Evolutionary conservation across 2,113 vertebrate species (phyloP).

Genomic region (Phoenicopterus ruber): DNA sequence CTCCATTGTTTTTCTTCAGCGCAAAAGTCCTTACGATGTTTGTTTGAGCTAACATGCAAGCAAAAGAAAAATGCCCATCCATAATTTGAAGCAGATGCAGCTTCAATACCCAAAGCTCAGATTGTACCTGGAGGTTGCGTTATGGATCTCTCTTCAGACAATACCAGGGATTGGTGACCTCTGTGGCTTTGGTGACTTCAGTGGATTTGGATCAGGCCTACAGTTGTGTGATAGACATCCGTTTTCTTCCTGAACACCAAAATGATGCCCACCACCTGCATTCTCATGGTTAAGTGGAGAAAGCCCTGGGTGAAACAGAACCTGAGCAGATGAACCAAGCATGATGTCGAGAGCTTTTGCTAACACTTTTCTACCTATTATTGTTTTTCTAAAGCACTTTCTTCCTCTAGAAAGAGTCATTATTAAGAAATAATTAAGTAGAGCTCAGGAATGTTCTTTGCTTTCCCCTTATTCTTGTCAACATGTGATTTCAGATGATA

Average conservation of each 20-base stretch:
- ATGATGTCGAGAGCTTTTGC: background rate
- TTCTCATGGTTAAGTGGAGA: background rate
- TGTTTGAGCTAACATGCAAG: background rate
- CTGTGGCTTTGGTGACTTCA: background rate
- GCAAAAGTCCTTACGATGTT: background rate
- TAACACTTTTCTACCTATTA: background rate
- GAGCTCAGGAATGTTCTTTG: background rate
- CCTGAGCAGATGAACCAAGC: background rate
- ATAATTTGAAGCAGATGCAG: background rate
- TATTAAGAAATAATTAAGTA: background rate
- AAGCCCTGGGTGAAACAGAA: background rate
- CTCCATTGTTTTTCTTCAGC: background rate
- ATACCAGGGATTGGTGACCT: background rate
- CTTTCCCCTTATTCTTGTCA: background rate
- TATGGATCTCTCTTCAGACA: background rate
- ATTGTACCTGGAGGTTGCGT: background rate
- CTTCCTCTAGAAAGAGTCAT: background rate
- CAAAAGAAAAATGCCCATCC: background rate
- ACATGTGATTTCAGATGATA: background rate
- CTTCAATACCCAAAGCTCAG: background rate
- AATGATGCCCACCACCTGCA: background rate
- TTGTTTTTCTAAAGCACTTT: background rate
- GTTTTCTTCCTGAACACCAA: background rate
- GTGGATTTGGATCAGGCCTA: background rate
- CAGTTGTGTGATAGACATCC: rapidly evolving